Evolutionary conservation across 2,888 invertebrate species (phyloP).

Genomic region (Branchipolynoe longqiensis): DNA sequence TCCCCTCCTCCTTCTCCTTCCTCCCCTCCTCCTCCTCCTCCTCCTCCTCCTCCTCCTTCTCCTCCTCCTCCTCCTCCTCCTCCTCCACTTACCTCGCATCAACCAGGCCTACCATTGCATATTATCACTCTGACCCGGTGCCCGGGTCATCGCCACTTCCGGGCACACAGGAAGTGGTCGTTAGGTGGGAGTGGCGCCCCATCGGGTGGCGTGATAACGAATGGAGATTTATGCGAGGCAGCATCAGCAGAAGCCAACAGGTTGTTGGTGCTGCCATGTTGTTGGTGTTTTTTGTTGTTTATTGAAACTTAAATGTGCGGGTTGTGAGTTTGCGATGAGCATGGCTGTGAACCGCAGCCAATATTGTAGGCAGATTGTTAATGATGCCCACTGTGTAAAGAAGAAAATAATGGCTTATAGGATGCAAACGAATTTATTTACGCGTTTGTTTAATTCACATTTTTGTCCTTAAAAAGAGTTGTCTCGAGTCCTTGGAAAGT

Average conservation of each 20-base stretch:
- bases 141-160: conserved; percentile 6
- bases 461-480: no score
- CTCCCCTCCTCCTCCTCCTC: background rate
- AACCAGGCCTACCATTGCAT: background rate
- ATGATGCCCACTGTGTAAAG: no score
- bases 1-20: background rate
- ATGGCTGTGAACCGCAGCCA: no score
- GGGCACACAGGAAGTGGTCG: background rate
- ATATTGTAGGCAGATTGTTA: no score
- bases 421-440: no score
- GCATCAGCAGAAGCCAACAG: background rate
- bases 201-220: background rate
- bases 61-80: background rate
- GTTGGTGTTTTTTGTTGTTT: no score
- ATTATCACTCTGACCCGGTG: background rate
- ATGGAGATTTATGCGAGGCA: background rate
- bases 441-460: no score
- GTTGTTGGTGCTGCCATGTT: no score
- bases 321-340: no score
- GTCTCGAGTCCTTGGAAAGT: no score
- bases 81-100: background rate
- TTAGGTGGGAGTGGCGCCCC: background rate
- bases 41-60: background rate
- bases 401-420: no score
- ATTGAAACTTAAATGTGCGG: no score